Evolutionary conservation across 2,797 vertebrate species (phyloP).

Genomic region (Diplodus sargus): DNA sequence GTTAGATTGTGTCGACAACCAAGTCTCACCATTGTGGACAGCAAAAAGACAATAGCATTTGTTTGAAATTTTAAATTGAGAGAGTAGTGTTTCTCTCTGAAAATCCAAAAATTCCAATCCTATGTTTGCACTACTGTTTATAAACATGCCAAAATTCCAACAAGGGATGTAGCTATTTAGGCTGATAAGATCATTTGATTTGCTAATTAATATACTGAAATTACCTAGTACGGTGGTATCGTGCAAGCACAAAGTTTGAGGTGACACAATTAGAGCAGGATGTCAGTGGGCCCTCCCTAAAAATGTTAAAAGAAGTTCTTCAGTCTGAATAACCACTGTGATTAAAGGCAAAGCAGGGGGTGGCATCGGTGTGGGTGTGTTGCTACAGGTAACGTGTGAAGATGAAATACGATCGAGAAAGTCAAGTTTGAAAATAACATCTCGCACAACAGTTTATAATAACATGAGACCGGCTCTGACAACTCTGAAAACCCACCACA

Average conservation of each 20-base stretch:
- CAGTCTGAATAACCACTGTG: constrained; percentile 5
- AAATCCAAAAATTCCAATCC: neutral
- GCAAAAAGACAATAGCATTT: neutral
- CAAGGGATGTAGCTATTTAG: constrained; percentile 1
- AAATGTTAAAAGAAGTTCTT: constrained; percentile 7
- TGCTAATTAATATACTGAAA: neutral
- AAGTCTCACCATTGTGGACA: neutral
- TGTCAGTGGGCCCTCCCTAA: neutral
- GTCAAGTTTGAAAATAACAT: constrained; percentile 12
- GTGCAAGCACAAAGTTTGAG: neutral
- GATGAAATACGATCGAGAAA: constrained; percentile 1
- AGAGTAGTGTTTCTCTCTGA: neutral
- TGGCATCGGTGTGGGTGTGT: neutral
- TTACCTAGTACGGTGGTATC: neutral
- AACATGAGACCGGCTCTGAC: neutral
- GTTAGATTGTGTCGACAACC: neutral
- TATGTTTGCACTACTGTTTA: neutral
- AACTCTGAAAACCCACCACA: neutral
- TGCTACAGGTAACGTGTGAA: neutral
- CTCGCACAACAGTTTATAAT: neutral
- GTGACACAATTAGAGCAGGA: neutral
- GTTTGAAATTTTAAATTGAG: neutral
- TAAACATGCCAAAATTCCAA: constrained; percentile 5
- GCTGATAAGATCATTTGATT: constrained; percentile 1
- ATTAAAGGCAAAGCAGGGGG: constrained; percentile 3